These are phyloP conservation scores for Cremastinae sp. DNA, from an alignment of 2,888 invertebrate genomes.

Conservation along the genomic window DNA sequence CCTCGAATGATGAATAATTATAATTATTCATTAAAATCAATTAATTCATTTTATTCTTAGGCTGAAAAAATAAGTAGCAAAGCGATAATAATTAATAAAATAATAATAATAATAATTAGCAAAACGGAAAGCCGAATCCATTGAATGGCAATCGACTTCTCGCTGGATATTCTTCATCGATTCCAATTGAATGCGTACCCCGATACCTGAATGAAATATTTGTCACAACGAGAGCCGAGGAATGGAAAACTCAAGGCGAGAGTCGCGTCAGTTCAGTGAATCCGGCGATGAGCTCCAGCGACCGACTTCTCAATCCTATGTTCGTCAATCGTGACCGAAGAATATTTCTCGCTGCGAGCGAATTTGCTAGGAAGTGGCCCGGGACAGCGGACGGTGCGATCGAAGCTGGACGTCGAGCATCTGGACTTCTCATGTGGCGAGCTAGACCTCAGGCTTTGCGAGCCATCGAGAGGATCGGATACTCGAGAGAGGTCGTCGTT, in stretches of 20 bases:
- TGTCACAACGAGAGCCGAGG: constrained; percentile 34
- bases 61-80: no score
- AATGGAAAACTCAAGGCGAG: constrained; percentile 18
- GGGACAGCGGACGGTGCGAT: constrained; percentile 73
- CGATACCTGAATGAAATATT: constrained; percentile 58
- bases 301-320: constrained; percentile 61
- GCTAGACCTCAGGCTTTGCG: constrained; percentile 70
- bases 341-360: constrained; percentile 71
- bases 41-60: no score
- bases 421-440: constrained; percentile 64
- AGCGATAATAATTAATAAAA: no score
- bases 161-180: constrained; percentile 65
- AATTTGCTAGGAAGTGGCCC: constrained; percentile 71
- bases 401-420: constrained; percentile 69
- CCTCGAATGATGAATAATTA: constrained; percentile 2
- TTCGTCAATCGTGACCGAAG: constrained; percentile 66
- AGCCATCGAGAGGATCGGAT: background rate
- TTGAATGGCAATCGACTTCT: constrained; percentile 56
- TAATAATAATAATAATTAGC: no score
- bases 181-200: constrained; percentile 25
- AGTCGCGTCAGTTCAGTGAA: constrained; percentile 67
- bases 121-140: no score
- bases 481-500: no score
- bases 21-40: no score
- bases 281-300: constrained; percentile 66